A percentile compares a stretch with the other conserved stretches of the same genome.
Conservation (phyloP, 35 echinoderm and acorn worm genomes). For the Apostichopus californicus region DNA sequence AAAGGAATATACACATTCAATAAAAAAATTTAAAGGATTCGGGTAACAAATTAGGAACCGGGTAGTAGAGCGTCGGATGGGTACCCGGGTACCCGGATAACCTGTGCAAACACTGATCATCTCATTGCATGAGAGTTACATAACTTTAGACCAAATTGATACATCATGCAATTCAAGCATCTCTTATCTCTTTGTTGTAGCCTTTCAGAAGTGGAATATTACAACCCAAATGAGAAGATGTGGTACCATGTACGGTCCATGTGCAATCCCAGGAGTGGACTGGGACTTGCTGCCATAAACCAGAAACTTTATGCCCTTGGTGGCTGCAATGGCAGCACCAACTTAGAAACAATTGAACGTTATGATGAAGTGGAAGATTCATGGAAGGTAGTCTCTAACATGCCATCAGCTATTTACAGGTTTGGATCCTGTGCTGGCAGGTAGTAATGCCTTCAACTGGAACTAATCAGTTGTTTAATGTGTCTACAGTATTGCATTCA, state of each 20-base stretch:
- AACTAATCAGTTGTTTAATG: no score
- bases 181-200: slow-evolving; percentile 45
- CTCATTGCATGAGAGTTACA: no score
- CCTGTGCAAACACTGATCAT: no score
- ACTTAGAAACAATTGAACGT: slow-evolving; percentile 82
- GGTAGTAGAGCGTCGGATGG: no score
- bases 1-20: no score
- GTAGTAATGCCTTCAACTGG: background rate
- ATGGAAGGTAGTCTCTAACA: slow-evolving; percentile 82
- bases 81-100: no score
- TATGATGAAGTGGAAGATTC: slow-evolving; percentile 87
- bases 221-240: slow-evolving; percentile 69
- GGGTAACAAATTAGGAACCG: no score
- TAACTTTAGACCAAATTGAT: no score
- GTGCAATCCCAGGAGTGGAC: slow-evolving; percentile 79
- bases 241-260: slow-evolving; percentile 69
- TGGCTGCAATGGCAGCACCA: slow-evolving; percentile 83
- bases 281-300: slow-evolving; percentile 74
- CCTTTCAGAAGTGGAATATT: slow-evolving; percentile 85
- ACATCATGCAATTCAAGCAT: no score
- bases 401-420: slow-evolving; percentile 75
- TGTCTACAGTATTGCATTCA: no score
- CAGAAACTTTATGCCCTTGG: slow-evolving; percentile 88
- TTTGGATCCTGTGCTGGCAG: slow-evolving; percentile 87
- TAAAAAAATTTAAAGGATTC: no score